phyloP scores from a whole-genome alignment of 2,888 invertebrate species.

The Willowsia nigromaculata region DNA sequence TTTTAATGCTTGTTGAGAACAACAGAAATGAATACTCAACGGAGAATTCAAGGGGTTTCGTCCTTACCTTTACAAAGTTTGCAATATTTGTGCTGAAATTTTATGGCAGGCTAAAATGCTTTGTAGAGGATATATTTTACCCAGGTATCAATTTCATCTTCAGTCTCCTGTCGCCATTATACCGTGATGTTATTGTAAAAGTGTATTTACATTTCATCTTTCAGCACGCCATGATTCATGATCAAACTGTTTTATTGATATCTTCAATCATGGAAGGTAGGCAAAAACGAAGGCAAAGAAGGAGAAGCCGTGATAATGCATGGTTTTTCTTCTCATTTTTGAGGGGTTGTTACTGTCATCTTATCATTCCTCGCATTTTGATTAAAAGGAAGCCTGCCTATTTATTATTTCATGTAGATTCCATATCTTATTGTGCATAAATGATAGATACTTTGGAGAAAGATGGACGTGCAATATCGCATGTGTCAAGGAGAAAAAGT shows the following conservation, averaged over 20 bases:
- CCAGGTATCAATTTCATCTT: too few relatives aligned
- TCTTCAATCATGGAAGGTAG: too few relatives aligned
- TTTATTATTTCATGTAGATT: conserved; percentile 24
- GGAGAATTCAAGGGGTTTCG: not conserved
- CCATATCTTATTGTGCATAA: not conserved
- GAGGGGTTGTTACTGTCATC: too few relatives aligned
- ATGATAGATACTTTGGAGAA: conserved; percentile 17
- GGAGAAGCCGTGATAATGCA: too few relatives aligned
- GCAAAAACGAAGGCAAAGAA: too few relatives aligned
- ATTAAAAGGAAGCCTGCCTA: not conserved
- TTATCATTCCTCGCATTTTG: not conserved
- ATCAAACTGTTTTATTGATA: not conserved
- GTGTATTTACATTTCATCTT: conserved; percentile 15
- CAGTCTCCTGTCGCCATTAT: too few relatives aligned
- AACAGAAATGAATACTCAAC: not conserved
- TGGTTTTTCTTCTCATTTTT: too few relatives aligned
- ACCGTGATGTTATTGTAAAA: not conserved
- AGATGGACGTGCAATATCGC: conserved; percentile 39
- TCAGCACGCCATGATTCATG: not conserved
- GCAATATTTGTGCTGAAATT: too few relatives aligned
- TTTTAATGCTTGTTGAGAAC: not conserved
- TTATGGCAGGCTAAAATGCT: too few relatives aligned
- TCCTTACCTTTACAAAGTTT: not conserved
- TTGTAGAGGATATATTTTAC: too few relatives aligned
- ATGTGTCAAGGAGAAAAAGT: not conserved